Evolutionary conservation across 2,888 invertebrate genomes (phyloP).

Genomic region (Anticlea derivata): DNA sequence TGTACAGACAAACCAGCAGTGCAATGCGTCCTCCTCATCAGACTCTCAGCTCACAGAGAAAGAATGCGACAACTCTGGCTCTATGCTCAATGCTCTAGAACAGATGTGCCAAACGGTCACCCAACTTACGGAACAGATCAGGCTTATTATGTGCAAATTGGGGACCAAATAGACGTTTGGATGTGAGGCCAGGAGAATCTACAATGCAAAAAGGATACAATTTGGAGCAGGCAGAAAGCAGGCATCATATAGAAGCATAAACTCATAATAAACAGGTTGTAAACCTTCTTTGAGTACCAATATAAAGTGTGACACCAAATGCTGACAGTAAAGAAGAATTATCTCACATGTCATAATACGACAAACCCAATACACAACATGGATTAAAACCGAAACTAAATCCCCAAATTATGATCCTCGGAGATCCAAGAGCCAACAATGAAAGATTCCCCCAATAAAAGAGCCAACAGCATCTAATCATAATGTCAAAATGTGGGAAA

Average conservation of each 20-base stretch:
- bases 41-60: neutral
- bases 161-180: slow-evolving; percentile 5
- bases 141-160: slow-evolving; percentile 44
- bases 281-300: neutral
- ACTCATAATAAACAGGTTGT: no score
- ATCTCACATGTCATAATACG: neutral
- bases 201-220: no score
- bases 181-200: no score
- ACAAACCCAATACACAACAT: neutral
- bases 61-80: neutral
- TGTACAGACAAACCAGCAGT: neutral
- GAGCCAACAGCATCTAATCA: slow-evolving; percentile 30
- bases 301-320: no score
- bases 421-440: slow-evolving; percentile 16
- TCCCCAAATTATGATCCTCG: neutral
- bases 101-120: slow-evolving; percentile 51
- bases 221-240: no score
- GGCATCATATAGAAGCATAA: no score
- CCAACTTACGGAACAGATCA: slow-evolving; percentile 46
- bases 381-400: neutral
- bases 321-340: neutral
- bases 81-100: slow-evolving; percentile 35
- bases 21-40: neutral
- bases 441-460: slow-evolving; percentile 6
- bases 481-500: slow-evolving; percentile 52